Conservation (phyloP, 1,140 invertebrate species). For the Aporrectodea caliginosa region DNA sequence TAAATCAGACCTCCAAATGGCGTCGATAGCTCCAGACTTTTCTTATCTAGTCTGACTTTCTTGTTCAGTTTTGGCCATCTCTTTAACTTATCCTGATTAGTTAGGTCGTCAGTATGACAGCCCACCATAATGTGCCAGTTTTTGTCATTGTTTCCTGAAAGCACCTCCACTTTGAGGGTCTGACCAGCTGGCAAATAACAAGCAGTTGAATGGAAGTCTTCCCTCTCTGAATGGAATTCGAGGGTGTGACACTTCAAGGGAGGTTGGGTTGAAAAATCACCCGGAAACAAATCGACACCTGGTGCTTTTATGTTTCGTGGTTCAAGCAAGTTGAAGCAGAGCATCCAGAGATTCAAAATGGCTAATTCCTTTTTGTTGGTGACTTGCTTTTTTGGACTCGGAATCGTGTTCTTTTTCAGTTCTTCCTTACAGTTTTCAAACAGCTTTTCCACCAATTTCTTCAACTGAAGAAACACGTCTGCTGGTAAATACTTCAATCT, state of each 20-base stretch:
- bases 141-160: not conserved
- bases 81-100: not conserved
- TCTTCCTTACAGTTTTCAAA: not conserved
- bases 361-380: not conserved
- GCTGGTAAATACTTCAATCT: not conserved
- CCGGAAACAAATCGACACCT: constrained; percentile 20
- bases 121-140: not conserved
- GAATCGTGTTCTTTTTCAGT: not conserved
- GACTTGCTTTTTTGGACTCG: not conserved
- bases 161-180: not conserved
- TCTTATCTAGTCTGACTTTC: not conserved
- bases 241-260: not conserved
- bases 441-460: not conserved
- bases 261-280: constrained; percentile 8
- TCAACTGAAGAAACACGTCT: not conserved
- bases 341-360: not conserved
- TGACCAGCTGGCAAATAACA: constrained; percentile 18
- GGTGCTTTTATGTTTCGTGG: not conserved
- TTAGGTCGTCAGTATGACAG: not conserved
- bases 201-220: constrained; percentile 8
- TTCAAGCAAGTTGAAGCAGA: not conserved
- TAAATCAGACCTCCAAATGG: constrained; percentile 30
- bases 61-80: constrained; percentile 6
- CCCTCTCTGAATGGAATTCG: not conserved
- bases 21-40: not conserved